phyloP scores from a whole-genome alignment of 2,888 invertebrate species.

The Euzetes globulus region DNA sequence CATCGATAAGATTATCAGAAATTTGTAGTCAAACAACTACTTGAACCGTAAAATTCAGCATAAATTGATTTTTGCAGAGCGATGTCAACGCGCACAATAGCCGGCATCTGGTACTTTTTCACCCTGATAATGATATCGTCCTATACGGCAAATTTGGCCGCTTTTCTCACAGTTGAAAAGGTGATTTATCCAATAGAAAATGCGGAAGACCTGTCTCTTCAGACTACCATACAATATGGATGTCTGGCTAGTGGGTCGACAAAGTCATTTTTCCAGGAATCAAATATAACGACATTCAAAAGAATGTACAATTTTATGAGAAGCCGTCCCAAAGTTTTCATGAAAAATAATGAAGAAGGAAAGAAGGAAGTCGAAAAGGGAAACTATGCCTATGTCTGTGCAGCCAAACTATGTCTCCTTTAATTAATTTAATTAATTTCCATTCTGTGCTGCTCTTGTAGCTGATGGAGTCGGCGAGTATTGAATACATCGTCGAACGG shows the following conservation, averaged over 20 bases:
- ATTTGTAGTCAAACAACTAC: too few species aligned
- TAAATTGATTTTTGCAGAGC: too few species aligned
- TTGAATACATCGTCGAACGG: constrained; percentile 50
- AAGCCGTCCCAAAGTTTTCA: constrained; percentile 43
- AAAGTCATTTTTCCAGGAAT: constrained; percentile 67
- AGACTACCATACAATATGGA: constrained; percentile 95
- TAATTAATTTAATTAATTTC: not conserved
- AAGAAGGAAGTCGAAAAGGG: too few species aligned
- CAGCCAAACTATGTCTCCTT: not conserved
- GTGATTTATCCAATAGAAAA: constrained; percentile 71
- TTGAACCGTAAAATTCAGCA: too few species aligned
- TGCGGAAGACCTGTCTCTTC: constrained; percentile 88
- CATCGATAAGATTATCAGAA: too few species aligned
- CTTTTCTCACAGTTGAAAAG: constrained; percentile 78
- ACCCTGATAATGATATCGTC: constrained; percentile 91
- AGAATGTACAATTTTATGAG: constrained; percentile 52
- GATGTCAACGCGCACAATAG: constrained; percentile 76
- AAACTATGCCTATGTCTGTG: not conserved
- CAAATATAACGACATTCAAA: constrained; percentile 45
- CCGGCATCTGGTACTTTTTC: constrained; percentile 88
- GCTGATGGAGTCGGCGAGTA: constrained; percentile 49
- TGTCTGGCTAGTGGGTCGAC: constrained; percentile 84
- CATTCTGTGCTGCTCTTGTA: too few species aligned
- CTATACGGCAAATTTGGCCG: constrained; percentile 86
- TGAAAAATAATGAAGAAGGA: constrained; percentile 58